phyloP scores from a whole-genome alignment of 1,140 invertebrate genomes.

The Sycobia sp. region DNA sequence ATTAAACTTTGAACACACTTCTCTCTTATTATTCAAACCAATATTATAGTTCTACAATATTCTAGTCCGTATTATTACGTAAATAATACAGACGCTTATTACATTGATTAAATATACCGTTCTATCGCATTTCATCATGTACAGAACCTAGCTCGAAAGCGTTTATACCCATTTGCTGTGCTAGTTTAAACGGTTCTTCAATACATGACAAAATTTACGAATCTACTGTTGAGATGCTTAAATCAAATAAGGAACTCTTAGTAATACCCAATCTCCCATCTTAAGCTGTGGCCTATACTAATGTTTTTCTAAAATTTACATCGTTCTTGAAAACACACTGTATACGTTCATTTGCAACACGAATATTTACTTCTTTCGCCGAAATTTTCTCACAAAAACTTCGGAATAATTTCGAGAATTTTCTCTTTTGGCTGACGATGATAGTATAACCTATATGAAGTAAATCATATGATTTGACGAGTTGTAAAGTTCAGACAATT shows the following conservation, averaged over 20 bases:
- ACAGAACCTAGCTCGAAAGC: neutral
- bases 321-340: neutral
- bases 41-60: no score
- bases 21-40: no score
- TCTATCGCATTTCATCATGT: neutral
- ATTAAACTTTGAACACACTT: no score
- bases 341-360: neutral
- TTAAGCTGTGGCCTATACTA: neutral
- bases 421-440: neutral
- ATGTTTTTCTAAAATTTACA: neutral
- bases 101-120: neutral
- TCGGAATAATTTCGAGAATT: neutral
- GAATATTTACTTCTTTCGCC: neutral
- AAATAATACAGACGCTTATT: conserved; percentile 1
- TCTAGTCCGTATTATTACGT: no score
- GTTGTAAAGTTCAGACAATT: neutral
- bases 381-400: neutral
- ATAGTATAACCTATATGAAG: neutral
- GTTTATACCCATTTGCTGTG: neutral
- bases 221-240: neutral
- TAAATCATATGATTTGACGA: neutral
- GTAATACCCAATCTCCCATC: neutral
- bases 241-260: conserved; percentile 1
- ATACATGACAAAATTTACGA: conserved; percentile 2
- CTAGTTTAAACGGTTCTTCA: neutral